Percentiles rank a stretch among this genome's conserved stretches.
Conservation (phyloP, 2,888 invertebrate genomes). For the Amitus sp. region DNA sequence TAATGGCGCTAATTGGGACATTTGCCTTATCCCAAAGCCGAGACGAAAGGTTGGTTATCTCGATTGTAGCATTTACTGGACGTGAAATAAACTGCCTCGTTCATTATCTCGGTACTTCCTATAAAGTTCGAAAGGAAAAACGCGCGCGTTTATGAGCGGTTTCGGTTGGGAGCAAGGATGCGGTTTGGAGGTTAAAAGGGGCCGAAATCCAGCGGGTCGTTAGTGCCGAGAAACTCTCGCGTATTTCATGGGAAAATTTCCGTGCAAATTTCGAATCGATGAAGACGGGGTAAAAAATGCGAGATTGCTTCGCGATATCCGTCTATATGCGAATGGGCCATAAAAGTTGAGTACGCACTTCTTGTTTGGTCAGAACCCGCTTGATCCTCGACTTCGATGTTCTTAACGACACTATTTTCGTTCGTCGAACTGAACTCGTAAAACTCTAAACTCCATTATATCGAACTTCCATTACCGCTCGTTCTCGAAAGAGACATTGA, state of each 20-base stretch:
- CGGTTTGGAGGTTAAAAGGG: not conserved
- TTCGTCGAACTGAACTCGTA: slow-evolving; percentile 44
- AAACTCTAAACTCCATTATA: not conserved
- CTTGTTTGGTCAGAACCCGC: slow-evolving; percentile 12
- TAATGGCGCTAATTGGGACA: no score
- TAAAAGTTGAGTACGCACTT: slow-evolving; percentile 45
- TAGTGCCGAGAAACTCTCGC: not conserved
- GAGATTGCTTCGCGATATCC: slow-evolving; percentile 44
- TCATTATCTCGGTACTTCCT: not conserved
- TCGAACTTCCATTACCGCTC: slow-evolving; percentile 8
- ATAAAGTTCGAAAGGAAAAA: not conserved
- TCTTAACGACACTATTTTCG: slow-evolving; percentile 44
- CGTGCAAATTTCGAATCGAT: slow-evolving; percentile 1
- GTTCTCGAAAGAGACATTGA: not conserved
- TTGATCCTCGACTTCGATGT: slow-evolving; percentile 20
- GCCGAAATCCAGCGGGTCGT: not conserved
- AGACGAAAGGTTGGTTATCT: not conserved
- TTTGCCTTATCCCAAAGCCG: no score
- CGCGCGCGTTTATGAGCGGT: not conserved
- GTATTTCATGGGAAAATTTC: not conserved
- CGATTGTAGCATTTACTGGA: slow-evolving; percentile 3
- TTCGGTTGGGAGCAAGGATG: not conserved
- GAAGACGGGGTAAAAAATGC: slow-evolving; percentile 27
- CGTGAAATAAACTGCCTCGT: not conserved
- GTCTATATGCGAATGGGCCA: slow-evolving; percentile 49